Percentiles rank a stretch among this genome's conserved stretches.
Evolutionary conservation across 2,888 invertebrate species (phyloP).

Genomic region (Clusia tigrina): DNA sequence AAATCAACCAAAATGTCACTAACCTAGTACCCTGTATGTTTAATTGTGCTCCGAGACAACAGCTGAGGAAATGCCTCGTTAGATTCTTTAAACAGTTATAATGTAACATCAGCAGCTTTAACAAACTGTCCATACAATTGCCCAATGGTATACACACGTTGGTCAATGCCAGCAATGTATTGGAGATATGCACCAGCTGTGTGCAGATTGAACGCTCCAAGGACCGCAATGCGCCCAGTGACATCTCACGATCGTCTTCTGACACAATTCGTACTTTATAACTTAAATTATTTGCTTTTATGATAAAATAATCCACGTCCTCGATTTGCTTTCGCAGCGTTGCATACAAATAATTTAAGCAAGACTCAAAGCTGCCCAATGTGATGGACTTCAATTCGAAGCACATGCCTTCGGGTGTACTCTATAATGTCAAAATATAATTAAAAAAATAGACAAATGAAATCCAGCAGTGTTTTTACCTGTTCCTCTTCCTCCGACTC

Average conservation of each 20-base stretch:
- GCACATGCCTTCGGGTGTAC: too few relatives aligned
- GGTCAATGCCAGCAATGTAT: conserved; percentile 66
- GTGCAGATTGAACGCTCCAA: conserved; percentile 69
- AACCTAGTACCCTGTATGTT: conserved; percentile 52
- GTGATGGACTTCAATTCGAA: conserved; percentile 54
- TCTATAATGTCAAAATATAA: neutral
- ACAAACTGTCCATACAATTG: conserved; percentile 66
- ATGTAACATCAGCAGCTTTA: conserved; percentile 68
- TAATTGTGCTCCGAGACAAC: conserved; percentile 60
- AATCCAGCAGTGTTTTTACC: neutral
- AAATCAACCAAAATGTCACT: conserved; percentile 25
- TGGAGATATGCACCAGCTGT: conserved; percentile 68
- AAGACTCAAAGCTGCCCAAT: conserved; percentile 47
- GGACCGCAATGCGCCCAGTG: conserved; percentile 64
- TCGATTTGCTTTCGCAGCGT: conserved; percentile 58
- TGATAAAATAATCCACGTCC: conserved; percentile 60
- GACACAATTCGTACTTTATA: conserved; percentile 64
- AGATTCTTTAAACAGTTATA: conserved; percentile 68
- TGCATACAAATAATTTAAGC: conserved; percentile 51
- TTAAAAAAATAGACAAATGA: neutral
- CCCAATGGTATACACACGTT: conserved; percentile 68
- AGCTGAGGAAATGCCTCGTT: conserved; percentile 69
- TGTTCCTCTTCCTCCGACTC: neutral
- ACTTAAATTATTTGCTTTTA: conserved; percentile 65
- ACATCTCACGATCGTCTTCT: conserved; percentile 64